Base-by-base conservation (phyloP, 2,797 vertebrate species). In the Gila robusta region DNA sequence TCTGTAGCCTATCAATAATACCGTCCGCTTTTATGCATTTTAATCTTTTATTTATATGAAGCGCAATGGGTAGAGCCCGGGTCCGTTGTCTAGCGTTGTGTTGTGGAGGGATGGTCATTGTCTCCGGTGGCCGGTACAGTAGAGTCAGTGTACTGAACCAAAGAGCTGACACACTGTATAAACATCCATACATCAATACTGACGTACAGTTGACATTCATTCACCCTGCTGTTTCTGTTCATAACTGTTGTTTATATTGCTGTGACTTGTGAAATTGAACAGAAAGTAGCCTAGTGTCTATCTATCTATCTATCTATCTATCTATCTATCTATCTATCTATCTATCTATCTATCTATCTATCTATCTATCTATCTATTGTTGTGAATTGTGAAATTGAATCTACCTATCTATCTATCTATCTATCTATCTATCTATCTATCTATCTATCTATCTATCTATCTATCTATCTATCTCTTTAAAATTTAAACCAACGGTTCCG, bases 161-260 rank as follows among this genome's bases (percentile, higher is more conserved):
- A 74, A 87, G 79, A 86, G 64, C 89, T 87, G 77, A 39, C 84
- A 88, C 76, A 81, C 86, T 86, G 66, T 74, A 35, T 83, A 84
- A 82, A 74, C 83, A 84, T 67, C 66, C 37, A 67, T 87, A 81
- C 74, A 52, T 80, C 74, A 79, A 52, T 73, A 76, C 80, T 78
- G 44, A 56, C 89, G 70, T 74, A 87, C 89, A 88, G 89, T 85
- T 54, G 86, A 84, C 90, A 87, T 72, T 82, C 87, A 89, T 85
- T 88, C n/a, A 52, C 79, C 21, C 39, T 16, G 16, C 74, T 54
- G 35, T 14, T 64, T 19, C 59, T 52, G 59, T 37, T 74, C 26
- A 28, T 23, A 44, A 73, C 41, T 8, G 11, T 9, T 32, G 26
- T 32, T 69, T 44, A 54, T 28, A 10, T 4, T 23, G 28, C 14